Evolutionary conservation across 92 coral and sea anemone species (phyloP).

Genomic region (Heliopora coerulea): DNA sequence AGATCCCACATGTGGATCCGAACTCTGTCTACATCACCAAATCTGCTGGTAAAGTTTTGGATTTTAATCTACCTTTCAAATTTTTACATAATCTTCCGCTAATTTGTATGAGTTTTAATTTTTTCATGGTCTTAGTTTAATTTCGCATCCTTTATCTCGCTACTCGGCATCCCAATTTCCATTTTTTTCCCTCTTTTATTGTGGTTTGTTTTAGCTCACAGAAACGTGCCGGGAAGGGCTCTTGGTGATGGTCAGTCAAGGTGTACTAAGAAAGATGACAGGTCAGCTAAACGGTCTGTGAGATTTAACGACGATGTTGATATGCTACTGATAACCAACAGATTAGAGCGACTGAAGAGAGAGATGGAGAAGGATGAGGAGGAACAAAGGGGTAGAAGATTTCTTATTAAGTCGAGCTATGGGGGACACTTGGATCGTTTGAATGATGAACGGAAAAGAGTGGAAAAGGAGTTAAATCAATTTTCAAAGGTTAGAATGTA

Average conservation of each 20-base stretch:
- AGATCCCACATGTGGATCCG: too few species aligned
- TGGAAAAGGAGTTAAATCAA: constrained; percentile 29
- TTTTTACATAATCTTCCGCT: too few species aligned
- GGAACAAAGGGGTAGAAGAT: constrained; percentile 60
- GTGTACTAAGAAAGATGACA: neutral
- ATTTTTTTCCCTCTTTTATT: too few species aligned
- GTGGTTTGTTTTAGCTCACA: constrained; percentile 4
- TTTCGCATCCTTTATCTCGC: too few species aligned
- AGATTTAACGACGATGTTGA: constrained; percentile 84
- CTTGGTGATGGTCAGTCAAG: neutral
- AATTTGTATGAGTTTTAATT: too few species aligned
- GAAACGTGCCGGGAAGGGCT: neutral
- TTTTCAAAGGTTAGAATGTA: constrained; percentile 13
- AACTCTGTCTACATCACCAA: too few species aligned
- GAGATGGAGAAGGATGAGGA: constrained; percentile 74
- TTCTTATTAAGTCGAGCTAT: constrained; percentile 3
- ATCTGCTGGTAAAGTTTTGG: too few species aligned
- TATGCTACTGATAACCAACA: constrained; percentile 79
- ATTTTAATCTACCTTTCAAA: too few species aligned
- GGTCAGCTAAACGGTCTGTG: constrained; percentile 65
- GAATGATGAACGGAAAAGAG: constrained; percentile 19
- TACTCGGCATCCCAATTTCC: too few species aligned
- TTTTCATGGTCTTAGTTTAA: too few species aligned
- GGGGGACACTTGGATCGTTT: constrained; percentile 9
- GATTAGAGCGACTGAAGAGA: constrained; percentile 81